phyloP scores from a whole-genome alignment of 2,113 vertebrate species.

The Sardina pilchardus region DNA sequence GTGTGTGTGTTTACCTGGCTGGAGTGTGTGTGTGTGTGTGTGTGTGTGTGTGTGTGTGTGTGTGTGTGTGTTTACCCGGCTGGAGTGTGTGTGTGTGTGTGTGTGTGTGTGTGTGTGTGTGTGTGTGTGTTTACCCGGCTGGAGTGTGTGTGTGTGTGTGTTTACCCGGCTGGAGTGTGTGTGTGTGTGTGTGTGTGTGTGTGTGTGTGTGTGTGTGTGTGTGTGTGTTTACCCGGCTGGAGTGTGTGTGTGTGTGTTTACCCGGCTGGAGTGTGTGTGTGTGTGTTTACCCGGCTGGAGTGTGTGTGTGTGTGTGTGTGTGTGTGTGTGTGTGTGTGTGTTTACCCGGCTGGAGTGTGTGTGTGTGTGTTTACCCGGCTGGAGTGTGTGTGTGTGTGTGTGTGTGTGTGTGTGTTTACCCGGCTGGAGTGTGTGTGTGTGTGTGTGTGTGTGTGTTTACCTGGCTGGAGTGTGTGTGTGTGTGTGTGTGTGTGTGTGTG shows the following conservation, averaged over 20 bases:
- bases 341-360: neutral
- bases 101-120: constrained; percentile 10
- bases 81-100: neutral
- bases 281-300: too few species aligned
- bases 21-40: neutral
- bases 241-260: constrained; percentile 20
- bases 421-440: too few species aligned
- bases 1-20: too few species aligned
- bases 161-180: too few species aligned
- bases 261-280: neutral
- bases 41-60: constrained; percentile 16
- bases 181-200: too few species aligned
- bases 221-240: too few species aligned
- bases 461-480: too few species aligned
- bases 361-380: too few species aligned
- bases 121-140: constrained; percentile 17
- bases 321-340: constrained; percentile 22
- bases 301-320: constrained; percentile 5
- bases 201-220: constrained; percentile 6
- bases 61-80: neutral
- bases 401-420: constrained; percentile 4
- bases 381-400: neutral
- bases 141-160: too few species aligned
- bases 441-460: too few species aligned
- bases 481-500: neutral